These are phyloP conservation scores for Phyllostomus discolor DNA, from an alignment of 2,113 vertebrate genomes.

Conservation along the genomic window DNA sequence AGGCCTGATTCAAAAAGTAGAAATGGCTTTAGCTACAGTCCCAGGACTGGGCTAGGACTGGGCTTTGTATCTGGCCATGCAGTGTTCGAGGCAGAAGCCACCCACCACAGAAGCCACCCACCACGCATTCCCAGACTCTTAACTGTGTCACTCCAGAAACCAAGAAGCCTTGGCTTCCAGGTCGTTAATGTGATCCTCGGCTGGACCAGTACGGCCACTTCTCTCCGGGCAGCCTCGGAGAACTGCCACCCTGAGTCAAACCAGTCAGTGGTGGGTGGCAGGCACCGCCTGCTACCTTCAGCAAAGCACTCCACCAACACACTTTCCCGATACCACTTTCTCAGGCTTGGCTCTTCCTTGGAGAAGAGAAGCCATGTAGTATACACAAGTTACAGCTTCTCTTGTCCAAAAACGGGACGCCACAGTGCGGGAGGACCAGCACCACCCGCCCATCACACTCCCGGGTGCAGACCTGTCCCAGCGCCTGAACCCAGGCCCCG, in stretches of 20 bases:
- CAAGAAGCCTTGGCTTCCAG: neutral
- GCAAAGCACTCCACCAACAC: neutral
- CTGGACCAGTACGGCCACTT: neutral
- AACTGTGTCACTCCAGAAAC: neutral
- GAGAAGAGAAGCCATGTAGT: neutral
- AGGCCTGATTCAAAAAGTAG: neutral
- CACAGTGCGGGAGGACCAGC: neutral
- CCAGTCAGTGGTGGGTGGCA: neutral
- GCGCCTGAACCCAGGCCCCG: fast-evolving
- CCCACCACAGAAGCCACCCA: conserved; percentile 1
- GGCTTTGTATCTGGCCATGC: neutral
- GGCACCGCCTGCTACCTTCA: neutral
- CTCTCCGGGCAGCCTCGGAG: neutral
- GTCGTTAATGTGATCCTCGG: neutral
- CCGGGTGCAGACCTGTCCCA: fast-evolving
- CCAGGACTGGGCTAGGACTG: neutral
- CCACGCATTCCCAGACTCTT: neutral
- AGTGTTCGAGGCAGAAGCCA: neutral
- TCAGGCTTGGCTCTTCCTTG: neutral
- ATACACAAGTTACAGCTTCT: neutral
- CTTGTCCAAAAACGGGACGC: neutral
- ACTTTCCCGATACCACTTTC: neutral
- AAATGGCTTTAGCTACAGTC: neutral
- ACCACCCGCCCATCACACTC: neutral
- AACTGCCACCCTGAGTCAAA: neutral